Evolutionary conservation across 2,113 vertebrate species (phyloP).

Genomic region (Deroptyus accipitrinus): DNA sequence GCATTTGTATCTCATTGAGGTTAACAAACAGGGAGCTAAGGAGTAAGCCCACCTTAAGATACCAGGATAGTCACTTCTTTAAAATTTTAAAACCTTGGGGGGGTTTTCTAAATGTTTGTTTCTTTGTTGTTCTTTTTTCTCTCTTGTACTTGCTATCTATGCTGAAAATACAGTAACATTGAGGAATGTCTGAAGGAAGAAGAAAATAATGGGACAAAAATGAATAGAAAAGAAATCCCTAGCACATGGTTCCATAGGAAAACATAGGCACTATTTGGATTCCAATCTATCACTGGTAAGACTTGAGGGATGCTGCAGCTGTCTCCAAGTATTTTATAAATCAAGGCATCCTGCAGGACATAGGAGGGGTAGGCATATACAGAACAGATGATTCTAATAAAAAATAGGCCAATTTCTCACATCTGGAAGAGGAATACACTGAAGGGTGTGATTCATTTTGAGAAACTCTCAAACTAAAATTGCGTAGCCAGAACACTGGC

Average conservation of each 20-base stretch:
- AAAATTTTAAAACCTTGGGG: neutral
- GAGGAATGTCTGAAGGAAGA: neutral
- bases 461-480: neutral
- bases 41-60: neutral
- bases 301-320: neutral
- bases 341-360: neutral
- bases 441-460: neutral
- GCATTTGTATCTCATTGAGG: neutral
- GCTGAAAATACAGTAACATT: neutral
- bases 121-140: neutral
- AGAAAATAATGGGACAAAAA: neutral
- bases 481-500: neutral
- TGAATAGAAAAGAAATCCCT: neutral
- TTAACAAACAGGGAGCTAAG: neutral
- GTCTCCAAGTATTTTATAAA: neutral
- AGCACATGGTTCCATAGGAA: neutral
- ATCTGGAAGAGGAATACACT: neutral
- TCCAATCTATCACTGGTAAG: neutral
- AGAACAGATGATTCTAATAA: neutral
- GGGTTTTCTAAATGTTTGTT: neutral
- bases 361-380: neutral
- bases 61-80: neutral
- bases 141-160: neutral
- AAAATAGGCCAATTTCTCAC: neutral
- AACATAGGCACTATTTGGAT: neutral